Base-by-base conservation (phyloP, 2,113 vertebrate genomes). In the Tyto alba region DNA sequence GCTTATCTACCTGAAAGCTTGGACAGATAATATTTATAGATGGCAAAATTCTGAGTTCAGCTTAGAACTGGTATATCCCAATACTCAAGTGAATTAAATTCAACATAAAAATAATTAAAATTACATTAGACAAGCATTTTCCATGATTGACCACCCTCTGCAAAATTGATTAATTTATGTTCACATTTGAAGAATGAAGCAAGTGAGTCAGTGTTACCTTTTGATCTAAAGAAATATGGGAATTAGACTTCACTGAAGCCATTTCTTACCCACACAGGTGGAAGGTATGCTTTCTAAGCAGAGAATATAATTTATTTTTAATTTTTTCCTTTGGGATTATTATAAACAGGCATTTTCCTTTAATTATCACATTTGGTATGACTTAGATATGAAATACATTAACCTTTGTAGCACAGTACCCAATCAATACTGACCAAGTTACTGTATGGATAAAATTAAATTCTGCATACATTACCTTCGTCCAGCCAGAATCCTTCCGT, bases 391-490 rank as follows among this genome's bases (percentile, higher is more conserved):
- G 48, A 67, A 68, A 11, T 71, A 10, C 21, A 13, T 57, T 45
- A 81, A 25, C 12, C 16, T 53, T 67, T 45, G 15, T 15, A 81
- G 27, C 38, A 53, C 11, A 56, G 6, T 40, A 6, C 30, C 47
- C 14, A 53, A 9, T 48, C 18, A 67, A 14, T 45, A 17, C 55
- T 26, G 30, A 26, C 10, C 36, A 64, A 84, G 27, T 18, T 18
- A 27, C 16, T 62, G 8, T 52, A 43, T 5, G 36, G 36, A 52
- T n/a, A 64, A 89, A 80, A 73, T 80, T 13, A 63, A 90, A 63
- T 53, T 23, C 9, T 91, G 23, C 34, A 75, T 68, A 68, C 52
- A 9, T 93, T 96, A 97, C 96, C 96, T 96, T 68, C 2, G 26
- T 43, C 84, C 71, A 79, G 72, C 4, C 41, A 75, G 73, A 78